A percentile compares a stretch with the other conserved stretches of the same genome.
These are phyloP conservation scores for Papilio polytes DNA, from an alignment of 1,140 invertebrate genomes.

Conservation along the genomic window DNA sequence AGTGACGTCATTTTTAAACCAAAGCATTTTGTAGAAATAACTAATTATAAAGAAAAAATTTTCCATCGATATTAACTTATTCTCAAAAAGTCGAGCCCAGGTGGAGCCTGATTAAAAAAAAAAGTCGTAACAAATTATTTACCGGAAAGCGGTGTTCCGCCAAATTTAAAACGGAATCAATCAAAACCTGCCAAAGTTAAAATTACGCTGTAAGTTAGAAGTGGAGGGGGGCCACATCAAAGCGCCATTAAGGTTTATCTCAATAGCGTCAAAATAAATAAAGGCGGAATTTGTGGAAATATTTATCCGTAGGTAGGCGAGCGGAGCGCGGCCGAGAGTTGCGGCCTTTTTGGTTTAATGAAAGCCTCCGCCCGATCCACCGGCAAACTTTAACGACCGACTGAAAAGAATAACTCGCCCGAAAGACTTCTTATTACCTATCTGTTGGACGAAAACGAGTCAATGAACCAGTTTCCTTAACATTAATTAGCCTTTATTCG, in stretches of 20 bases:
- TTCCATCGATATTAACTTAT: not conserved
- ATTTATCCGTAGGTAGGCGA: constrained; percentile 69
- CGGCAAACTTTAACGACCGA: constrained; percentile 69
- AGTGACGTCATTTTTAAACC: too few species aligned
- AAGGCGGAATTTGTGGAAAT: constrained; percentile 75
- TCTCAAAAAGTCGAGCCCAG: not conserved
- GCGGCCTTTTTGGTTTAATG: constrained; percentile 76
- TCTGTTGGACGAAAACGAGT: constrained; percentile 8
- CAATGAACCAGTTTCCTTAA: constrained; percentile 27
- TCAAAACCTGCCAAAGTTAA: constrained; percentile 75
- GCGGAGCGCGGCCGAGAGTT: constrained; percentile 58
- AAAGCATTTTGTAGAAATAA: not conserved
- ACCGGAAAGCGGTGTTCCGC: constrained; percentile 50
- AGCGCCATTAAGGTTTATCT: constrained; percentile 80
- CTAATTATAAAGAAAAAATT: not conserved
- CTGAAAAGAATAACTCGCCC: constrained; percentile 63
- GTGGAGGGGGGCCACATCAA: constrained; percentile 68
- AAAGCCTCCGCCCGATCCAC: constrained; percentile 65
- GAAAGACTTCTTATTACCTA: constrained; percentile 51
- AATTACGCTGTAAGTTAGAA: constrained; percentile 56
- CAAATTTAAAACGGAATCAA: constrained; percentile 74
- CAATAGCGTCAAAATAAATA: constrained; percentile 79
- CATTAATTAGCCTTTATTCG: constrained; percentile 41
- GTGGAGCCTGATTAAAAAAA: constrained; percentile 46
- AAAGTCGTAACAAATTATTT: constrained; percentile 49